A percentile compares a stretch with the other conserved stretches of the same genome.
These are phyloP conservation scores for Perognathus longimembris DNA, from an alignment of 2,113 vertebrate species.

Conservation along the genomic window DNA sequence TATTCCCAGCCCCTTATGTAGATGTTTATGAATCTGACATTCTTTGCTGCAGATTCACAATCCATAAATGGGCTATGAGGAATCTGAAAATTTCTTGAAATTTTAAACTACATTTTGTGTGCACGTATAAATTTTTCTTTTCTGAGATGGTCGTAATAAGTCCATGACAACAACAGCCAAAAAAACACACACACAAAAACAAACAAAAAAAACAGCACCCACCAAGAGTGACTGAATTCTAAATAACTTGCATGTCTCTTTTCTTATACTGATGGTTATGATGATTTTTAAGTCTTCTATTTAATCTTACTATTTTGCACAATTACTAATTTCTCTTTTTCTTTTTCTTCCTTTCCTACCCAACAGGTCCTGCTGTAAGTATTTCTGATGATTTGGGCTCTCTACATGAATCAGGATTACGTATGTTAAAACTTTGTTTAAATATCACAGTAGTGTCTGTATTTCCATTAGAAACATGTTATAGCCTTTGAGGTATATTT, in stretches of 20 bases:
- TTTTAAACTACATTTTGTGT: conserved; percentile 16
- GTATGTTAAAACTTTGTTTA: conserved; percentile 79
- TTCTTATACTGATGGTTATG: background rate
- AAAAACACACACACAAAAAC: no score
- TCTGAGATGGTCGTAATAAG: background rate
- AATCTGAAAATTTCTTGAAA: background rate
- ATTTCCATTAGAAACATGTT: conserved; percentile 54
- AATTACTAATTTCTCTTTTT: conserved; percentile 60
- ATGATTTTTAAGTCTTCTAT: background rate
- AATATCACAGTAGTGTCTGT: conserved; percentile 37
- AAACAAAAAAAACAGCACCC: no score
- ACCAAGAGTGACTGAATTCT: background rate
- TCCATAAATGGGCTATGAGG: background rate
- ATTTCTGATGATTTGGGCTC: conserved; percentile 83
- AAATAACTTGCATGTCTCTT: background rate
- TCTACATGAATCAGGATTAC: conserved; percentile 79
- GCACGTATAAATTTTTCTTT: conserved; percentile 2
- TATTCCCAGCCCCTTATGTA: no score
- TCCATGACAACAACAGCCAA: no score
- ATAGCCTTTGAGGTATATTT: conserved; percentile 35
- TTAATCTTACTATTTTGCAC: conserved; percentile 63
- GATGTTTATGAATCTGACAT: background rate
- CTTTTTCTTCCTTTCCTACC: conserved; percentile 68
- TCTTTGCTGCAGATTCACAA: background rate
- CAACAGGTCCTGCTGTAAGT: conserved; percentile 98